Conservation (phyloP, 2,797 vertebrate genomes). For the Premnoplex brunnescens region DNA sequence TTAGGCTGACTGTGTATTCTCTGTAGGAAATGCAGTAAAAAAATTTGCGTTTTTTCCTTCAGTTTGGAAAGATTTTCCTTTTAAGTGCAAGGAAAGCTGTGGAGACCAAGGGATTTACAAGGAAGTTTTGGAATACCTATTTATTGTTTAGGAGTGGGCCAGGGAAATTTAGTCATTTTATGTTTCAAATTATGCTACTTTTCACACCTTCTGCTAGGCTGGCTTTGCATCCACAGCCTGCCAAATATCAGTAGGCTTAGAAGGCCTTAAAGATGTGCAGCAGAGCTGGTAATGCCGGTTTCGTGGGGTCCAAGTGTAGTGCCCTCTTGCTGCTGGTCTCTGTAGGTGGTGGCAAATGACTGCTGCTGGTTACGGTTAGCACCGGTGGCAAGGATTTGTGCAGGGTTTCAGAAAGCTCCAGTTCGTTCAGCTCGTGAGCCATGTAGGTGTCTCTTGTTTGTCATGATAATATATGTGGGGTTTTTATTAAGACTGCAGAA, state of each 20-base stretch:
- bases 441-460: neutral
- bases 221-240: neutral
- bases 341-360: neutral
- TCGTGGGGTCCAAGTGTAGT: neutral
- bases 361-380: neutral
- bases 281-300: neutral
- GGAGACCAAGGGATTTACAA: neutral
- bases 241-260: neutral
- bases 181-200: neutral
- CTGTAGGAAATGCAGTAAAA: neutral
- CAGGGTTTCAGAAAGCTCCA: neutral
- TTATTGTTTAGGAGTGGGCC: neutral
- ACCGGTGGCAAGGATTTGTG: rapidly evolving
- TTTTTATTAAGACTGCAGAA: neutral
- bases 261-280: neutral
- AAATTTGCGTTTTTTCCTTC: neutral
- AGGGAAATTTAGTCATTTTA: neutral
- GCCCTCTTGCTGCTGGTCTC: neutral
- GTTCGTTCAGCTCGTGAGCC: neutral
- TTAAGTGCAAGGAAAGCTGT: neutral
- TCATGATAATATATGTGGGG: neutral
- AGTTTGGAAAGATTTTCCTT: neutral
- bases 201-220: neutral
- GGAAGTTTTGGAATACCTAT: neutral
- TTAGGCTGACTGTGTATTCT: neutral